Base-by-base conservation (phyloP, 2,888 invertebrate genomes). In the Spisula solida region DNA sequence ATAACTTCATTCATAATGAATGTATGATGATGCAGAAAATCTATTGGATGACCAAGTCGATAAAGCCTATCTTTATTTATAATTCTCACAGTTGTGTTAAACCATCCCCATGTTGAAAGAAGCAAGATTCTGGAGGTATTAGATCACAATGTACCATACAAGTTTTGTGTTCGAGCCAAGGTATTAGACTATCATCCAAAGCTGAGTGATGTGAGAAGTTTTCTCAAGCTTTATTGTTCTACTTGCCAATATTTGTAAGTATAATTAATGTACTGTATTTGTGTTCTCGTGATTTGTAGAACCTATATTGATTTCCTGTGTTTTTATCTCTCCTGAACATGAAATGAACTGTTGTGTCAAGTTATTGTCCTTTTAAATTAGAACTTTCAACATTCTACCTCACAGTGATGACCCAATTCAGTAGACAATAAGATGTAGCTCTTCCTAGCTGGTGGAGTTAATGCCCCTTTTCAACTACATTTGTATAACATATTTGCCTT, bases 171-270 rank as follows among this genome's bases (percentile, higher is more conserved):
- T 25, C 81, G 91, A 14, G 94, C 92, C 25, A 87, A 89, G 78
- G 91, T 95, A 2, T 86, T 89, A 14, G 93, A 93, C 41, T 93
- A 92, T 82, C 91, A 89, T 48, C 95, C 95, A 0, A 91, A 90
- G 60, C 86, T 92, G 8, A 66, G 84, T 12, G 25, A 66, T 5
- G 83, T 85, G 0, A 55, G 70, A 14, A 87, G 81, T 18, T 93
- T 93, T 31, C 88, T 94, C 10, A 84, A 92, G 48, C 90, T 94
- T 6, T 92, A 93, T 80, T 95, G 95, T 88, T 82, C 90, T 31
- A 34, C 81, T 10, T 95, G 95, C 85, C 89, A 94, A 55, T 92
- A 88, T 84, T 41, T 94, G 94, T 94, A 87, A 94, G 94, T 92
- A 55, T 70, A 70, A 1, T 31, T 29, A 18, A 8, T 25, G 25